These are phyloP conservation scores for Ceriagrion tenellum DNA, from an alignment of 2,888 invertebrate species.

Conservation along the genomic window DNA sequence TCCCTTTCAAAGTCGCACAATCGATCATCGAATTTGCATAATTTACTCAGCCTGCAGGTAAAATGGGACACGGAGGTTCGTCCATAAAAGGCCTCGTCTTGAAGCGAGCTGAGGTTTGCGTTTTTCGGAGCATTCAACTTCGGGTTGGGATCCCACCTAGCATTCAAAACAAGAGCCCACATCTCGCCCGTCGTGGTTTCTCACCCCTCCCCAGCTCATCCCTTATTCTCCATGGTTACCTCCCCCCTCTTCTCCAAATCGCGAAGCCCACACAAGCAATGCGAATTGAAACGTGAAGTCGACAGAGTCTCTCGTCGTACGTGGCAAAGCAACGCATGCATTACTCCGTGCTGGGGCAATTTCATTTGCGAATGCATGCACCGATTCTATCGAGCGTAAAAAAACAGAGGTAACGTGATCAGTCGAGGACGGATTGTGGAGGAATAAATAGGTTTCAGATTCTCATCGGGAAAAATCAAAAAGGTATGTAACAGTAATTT, in stretches of 20 bases:
- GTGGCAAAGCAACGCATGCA: neutral
- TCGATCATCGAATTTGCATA: constrained; percentile 36
- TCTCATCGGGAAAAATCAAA: no score
- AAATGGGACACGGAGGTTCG: neutral
- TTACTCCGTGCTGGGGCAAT: neutral
- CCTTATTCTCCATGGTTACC: neutral
- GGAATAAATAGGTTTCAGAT: no score
- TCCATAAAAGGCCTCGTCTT: neutral
- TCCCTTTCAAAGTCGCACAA: neutral
- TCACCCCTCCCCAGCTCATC: neutral
- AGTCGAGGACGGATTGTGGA: no score
- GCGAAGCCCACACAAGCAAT: neutral
- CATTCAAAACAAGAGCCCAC: neutral
- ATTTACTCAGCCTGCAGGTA: neutral
- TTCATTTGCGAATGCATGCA: no score
- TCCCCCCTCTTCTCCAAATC: neutral
- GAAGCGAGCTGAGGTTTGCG: neutral
- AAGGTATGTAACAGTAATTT: no score
- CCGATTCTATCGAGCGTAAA: no score
- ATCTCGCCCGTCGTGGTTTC: no score
- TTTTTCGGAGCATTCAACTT: neutral
- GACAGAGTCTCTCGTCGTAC: neutral
- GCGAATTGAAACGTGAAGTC: neutral
- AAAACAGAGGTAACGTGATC: no score
- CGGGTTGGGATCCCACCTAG: neutral